A percentile compares a stretch with the other conserved stretches of the same genome.
phyloP scores from a whole-genome alignment of 1,140 invertebrate species.

The Subanguina moxae region DNA sequence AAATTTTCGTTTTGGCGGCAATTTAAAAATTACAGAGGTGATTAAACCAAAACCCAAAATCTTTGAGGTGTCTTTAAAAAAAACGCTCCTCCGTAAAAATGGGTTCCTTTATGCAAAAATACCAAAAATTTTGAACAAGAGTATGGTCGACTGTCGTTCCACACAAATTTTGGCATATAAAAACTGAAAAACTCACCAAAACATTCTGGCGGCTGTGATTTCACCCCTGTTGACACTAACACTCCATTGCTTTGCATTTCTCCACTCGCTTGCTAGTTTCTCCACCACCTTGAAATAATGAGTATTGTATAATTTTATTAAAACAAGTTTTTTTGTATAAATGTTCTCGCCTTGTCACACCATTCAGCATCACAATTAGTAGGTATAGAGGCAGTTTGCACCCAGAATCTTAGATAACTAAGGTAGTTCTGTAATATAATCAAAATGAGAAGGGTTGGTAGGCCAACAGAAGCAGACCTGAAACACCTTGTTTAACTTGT shows the following conservation, averaged over 20 bases:
- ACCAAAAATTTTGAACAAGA: too few relatives aligned
- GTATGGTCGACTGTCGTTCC: background rate
- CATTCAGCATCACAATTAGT: conserved; percentile 18
- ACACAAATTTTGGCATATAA: background rate
- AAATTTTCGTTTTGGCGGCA: too few relatives aligned
- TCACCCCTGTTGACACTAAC: conserved; percentile 21
- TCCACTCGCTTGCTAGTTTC: conserved; percentile 19
- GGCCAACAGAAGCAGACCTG: background rate
- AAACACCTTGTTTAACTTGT: conserved; percentile 12
- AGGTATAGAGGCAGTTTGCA: conserved; percentile 12
- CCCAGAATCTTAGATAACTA: conserved; percentile 21
- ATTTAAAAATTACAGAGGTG: too few relatives aligned
- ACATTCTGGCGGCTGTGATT: conserved; percentile 18
- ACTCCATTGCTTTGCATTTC: conserved; percentile 14
- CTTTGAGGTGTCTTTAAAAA: too few relatives aligned
- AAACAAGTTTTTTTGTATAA: too few relatives aligned
- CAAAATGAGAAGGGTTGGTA: background rate
- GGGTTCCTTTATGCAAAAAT: too few relatives aligned
- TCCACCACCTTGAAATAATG: too few relatives aligned
- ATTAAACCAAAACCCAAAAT: too few relatives aligned
- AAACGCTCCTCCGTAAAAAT: too few relatives aligned
- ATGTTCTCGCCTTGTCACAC: conserved; percentile 18
- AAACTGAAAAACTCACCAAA: conserved; percentile 19
- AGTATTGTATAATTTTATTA: too few relatives aligned
- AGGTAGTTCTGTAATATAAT: conserved; percentile 18